Evolutionary conservation across 2,113 vertebrate genomes (phyloP).

Genomic region (Burhinus bistriatus): DNA sequence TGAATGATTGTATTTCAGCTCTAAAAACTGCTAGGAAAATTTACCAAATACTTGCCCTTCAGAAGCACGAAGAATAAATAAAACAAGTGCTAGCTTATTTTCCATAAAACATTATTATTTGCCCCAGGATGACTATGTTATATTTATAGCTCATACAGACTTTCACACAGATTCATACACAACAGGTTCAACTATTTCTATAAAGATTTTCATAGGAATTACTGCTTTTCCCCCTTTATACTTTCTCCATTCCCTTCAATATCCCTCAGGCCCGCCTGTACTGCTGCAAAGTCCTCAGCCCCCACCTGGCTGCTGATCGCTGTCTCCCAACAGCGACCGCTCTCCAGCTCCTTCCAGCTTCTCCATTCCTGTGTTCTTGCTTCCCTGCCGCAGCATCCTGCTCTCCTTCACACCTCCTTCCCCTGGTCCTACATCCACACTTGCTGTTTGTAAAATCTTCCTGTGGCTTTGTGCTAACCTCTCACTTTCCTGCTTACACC

Average conservation of each 20-base stretch:
- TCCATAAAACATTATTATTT: background rate
- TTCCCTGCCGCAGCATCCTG: accelerated
- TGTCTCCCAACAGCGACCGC: background rate
- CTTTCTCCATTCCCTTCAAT: background rate
- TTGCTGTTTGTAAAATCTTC: background rate
- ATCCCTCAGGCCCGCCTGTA: background rate
- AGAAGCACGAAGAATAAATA: background rate
- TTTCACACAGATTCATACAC: background rate
- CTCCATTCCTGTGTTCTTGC: background rate
- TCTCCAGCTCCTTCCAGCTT: background rate
- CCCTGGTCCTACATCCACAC: accelerated
- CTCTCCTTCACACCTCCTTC: background rate
- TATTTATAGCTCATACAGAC: background rate
- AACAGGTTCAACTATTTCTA: background rate
- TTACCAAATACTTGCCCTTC: background rate
- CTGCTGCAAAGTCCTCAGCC: background rate
- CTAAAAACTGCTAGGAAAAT: background rate
- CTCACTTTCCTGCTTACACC: background rate
- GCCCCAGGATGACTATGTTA: background rate
- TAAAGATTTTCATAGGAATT: background rate
- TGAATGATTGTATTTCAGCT: background rate
- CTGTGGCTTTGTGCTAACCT: background rate
- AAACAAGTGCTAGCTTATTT: background rate
- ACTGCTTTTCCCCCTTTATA: background rate
- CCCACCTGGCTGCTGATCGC: accelerated